Conservation (phyloP, 2,888 invertebrate species). For the Synergus itoensis region DNA sequence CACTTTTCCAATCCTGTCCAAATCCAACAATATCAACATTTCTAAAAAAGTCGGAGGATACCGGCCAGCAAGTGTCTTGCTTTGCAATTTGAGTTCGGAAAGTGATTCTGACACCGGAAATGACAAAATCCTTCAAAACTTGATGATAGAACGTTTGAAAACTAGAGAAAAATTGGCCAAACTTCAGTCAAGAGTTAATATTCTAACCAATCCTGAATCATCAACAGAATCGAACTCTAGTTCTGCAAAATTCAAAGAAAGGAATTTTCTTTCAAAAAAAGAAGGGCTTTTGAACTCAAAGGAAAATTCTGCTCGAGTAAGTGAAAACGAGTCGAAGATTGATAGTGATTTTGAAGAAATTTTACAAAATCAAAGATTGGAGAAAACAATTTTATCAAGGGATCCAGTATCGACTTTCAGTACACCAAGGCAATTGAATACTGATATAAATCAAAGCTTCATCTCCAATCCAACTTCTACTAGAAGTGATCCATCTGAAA, state of each 20-base stretch:
- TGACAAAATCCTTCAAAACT: conserved; percentile 41
- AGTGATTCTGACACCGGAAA: conserved; percentile 58
- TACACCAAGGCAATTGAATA: conserved; percentile 7
- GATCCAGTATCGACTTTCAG: conserved; percentile 12
- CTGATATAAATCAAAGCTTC: not conserved
- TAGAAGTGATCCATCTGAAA: conserved; percentile 6
- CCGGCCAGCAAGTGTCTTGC: not conserved
- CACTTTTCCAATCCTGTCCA: not conserved
- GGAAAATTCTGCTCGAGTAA: not conserved
- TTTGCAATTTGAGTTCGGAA: conserved; percentile 59
- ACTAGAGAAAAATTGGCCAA: not conserved
- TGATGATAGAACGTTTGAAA: not conserved
- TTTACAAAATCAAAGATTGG: not conserved
- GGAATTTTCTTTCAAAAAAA: not conserved
- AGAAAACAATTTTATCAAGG: not conserved
- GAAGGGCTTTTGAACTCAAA: not conserved
- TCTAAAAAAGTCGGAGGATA: not conserved
- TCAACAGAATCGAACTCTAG: not conserved
- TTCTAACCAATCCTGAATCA: not conserved
- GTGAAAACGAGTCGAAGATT: not conserved
- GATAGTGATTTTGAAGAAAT: not conserved
- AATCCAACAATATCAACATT: not conserved
- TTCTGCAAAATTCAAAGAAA: not conserved
- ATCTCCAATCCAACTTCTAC: not conserved
- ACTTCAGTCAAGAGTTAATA: not conserved